These are phyloP conservation scores for Cichlasoma orientale DNA, from an alignment of 2,797 vertebrate genomes.

Conservation along the genomic window DNA sequence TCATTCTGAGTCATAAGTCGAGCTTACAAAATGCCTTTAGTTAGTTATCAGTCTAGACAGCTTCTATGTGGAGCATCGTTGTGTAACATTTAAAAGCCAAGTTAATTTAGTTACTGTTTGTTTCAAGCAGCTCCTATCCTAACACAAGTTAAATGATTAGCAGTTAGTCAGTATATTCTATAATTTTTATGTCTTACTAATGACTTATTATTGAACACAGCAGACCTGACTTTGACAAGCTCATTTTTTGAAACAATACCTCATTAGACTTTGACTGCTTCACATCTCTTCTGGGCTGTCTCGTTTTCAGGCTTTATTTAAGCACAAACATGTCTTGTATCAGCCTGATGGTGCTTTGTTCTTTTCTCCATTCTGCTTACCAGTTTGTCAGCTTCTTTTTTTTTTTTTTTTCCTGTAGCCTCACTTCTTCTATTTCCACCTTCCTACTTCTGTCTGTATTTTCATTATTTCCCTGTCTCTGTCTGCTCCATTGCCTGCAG, in stretches of 20 bases:
- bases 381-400: neutral
- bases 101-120: neutral
- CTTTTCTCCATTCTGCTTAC: neutral
- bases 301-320: constrained; percentile 8
- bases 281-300: neutral
- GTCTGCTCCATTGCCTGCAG: neutral
- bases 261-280: neutral
- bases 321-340: constrained; percentile 2
- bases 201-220: neutral
- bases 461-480: neutral
- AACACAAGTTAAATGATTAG: neutral
- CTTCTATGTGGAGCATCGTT: neutral
- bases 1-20: neutral
- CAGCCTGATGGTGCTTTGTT: neutral
- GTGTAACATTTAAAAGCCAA: neutral
- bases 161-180: neutral
- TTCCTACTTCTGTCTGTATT: neutral
- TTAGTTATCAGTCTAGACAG: neutral
- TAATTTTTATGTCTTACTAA: neutral
- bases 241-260: neutral
- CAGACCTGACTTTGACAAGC: neutral
- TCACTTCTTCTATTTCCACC: neutral
- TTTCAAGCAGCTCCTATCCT: neutral
- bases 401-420: neutral
- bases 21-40: neutral